phyloP scores from a whole-genome alignment of 1,140 invertebrate species.

The Lasaia peninsularis region DNA sequence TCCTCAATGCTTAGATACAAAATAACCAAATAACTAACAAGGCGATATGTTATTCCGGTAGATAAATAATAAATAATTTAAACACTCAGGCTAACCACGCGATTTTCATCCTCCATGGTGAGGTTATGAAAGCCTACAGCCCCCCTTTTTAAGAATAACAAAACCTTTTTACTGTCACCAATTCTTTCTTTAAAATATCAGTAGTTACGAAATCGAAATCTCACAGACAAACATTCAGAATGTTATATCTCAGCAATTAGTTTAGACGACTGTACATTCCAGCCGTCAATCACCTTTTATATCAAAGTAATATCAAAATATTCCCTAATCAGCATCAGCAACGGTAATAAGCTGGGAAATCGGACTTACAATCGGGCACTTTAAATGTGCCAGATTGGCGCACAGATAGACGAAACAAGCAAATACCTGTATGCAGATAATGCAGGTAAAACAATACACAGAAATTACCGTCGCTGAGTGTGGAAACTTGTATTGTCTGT shows the following conservation, averaged over 20 bases:
- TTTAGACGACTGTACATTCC: slow-evolving; percentile 1
- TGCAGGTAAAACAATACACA: slow-evolving; percentile 41
- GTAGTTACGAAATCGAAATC: too few relatives aligned
- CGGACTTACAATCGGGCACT: slow-evolving; percentile 49
- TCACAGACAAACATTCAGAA: too few relatives aligned
- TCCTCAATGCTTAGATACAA: too few relatives aligned
- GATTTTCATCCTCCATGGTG: too few relatives aligned
- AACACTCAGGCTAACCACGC: too few relatives aligned
- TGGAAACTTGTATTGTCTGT: slow-evolving; percentile 35
- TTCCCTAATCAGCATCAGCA: slow-evolving; percentile 70
- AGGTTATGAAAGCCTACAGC: too few relatives aligned
- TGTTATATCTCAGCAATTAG: background rate
- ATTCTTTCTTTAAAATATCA: too few relatives aligned
- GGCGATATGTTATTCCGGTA: too few relatives aligned
- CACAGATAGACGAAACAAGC: slow-evolving; percentile 67
- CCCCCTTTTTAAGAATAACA: too few relatives aligned
- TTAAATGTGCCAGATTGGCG: slow-evolving; percentile 57
- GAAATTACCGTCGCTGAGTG: slow-evolving; percentile 41
- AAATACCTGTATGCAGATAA: slow-evolving; percentile 58
- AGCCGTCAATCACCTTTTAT: slow-evolving; percentile 48
- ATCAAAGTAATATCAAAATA: slow-evolving; percentile 40
- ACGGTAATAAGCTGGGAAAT: slow-evolving; percentile 67
- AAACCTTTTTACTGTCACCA: too few relatives aligned
- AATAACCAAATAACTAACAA: too few relatives aligned
- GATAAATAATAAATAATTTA: too few relatives aligned